Evolutionary conservation across 2,113 vertebrate genomes (phyloP), one percentile per base, ranked within the genome.

Genomic region (Istiophorus platypterus): DNA sequence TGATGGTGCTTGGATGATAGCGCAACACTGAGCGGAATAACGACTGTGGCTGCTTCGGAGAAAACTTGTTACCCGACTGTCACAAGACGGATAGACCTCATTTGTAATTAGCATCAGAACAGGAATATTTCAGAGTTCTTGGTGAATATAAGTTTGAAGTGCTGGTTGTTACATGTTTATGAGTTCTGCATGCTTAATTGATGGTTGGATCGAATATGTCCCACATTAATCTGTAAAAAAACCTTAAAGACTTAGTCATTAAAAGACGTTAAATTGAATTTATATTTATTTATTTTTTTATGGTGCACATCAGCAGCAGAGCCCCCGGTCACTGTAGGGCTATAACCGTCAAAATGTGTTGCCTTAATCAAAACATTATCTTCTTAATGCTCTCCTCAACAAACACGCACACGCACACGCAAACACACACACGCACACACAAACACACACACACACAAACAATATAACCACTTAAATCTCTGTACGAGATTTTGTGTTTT

Each of bases 51-150:
- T 66, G 71, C 75, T 31, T 61, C 26, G 15, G 69, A 70, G 70
- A 73, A 72, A 87, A 57, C 79, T 12, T 72, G 52, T 75, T 74
- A 89, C 81, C 78, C 24, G 52, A 75, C 77, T 78, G 62, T 61
- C 65, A 66, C 59, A 20, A 13, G 67, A 86, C 66, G 54, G 64
- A 84, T 80, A 8, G 76, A 52, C 20, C 72, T 72, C 58, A 57
- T 76, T 80, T 80, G 41, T 88, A 84, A 89, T 92, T 90, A 85
- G 85, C 73, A 84, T 80, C 57, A 22, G 41, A 54, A 47, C 59
- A 37, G 41, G 29, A 64, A 66, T 83, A 81, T 22, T 63, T 15
- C 45, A 70, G 72, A 58, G 13, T 31, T 49, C 27, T 37, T 13
- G 37, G n/a, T 2, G 20, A 66, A 20, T 42, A 41, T 61, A 39